Conservation (phyloP, 2,797 vertebrate species). For the Smutsia gigantea region DNA sequence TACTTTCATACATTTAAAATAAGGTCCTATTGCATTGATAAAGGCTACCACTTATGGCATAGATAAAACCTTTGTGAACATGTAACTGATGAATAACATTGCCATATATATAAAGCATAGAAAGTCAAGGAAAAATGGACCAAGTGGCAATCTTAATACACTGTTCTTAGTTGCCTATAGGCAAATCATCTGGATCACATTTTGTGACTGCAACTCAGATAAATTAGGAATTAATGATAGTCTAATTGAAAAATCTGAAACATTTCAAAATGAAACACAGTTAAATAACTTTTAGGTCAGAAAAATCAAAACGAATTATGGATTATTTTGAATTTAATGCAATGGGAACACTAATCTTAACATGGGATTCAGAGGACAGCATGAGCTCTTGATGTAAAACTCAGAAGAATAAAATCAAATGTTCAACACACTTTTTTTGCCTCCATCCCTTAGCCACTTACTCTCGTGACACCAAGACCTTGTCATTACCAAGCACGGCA, state of each 20-base stretch:
- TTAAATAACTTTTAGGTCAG: neutral
- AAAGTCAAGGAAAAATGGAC: neutral
- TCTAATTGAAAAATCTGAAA: neutral
- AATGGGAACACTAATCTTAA: neutral
- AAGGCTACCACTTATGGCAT: neutral
- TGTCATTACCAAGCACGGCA: neutral
- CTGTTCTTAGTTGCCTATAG: neutral
- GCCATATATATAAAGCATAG: neutral
- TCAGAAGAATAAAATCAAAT: neutral
- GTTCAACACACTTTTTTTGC: neutral
- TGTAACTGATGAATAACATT: neutral
- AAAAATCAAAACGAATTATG: neutral
- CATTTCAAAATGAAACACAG: neutral
- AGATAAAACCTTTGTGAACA: neutral
- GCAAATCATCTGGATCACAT: neutral
- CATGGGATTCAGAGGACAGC: neutral
- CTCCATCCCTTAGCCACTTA: neutral
- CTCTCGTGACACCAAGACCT: neutral
- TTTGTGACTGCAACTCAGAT: neutral
- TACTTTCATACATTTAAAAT: neutral
- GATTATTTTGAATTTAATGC: neutral
- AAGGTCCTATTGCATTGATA: neutral
- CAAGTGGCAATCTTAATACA: neutral
- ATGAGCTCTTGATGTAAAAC: neutral
- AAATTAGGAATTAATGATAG: neutral